Base-by-base conservation (phyloP, 2,113 vertebrate genomes). In the Gymnarchus niloticus region DNA sequence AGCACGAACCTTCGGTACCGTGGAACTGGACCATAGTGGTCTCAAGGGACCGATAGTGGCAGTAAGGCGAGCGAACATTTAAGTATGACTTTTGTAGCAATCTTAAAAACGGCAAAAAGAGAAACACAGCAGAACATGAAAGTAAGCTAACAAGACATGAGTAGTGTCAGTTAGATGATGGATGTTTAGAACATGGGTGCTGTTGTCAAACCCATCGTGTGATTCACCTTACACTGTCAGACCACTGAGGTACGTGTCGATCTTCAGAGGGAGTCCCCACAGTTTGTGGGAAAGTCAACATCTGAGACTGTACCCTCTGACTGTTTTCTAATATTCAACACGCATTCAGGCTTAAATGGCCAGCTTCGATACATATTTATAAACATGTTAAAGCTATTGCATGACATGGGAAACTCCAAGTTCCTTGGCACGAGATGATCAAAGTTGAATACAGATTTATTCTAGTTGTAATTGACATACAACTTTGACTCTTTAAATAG, bases 341-440 rank as follows among this genome's bases (percentile, higher is more conserved):
- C 59, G 33, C 19, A 41, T 83, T 83, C 28, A 28, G 19, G 6
- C 76, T 41, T 83, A 46, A 59, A 44, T 19, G 44, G 56, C 9
- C 12, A 83, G 52, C 56, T 59, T 59, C 52, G 56, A 46, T 56
- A 44, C 57, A 83, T 82, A 82, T 82, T 82, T 82, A 56, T 82
- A 57, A 17, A 83, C 44, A 7, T 21, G 37, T 21, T 83, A 6
- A 33, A 82, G 51, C 56, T 10, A 82, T 4, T 51, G 48, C 12
- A 8, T 54, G 51, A 57, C 33, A 83, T 33, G 56, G 33, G 41
- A 54, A 57, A 83, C 23, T 9, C 28, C 17, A 6, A 46, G 33
- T 59, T 37, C 21, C 59, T 46, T 41, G 14, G 12, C 21, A 33
- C 9, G 8, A 51, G 80, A 25, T 54, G 56, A 83, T 83, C 82